Conservation (phyloP, 2,888 invertebrate genomes). For the Lordiphosa fenestrarum region DNA sequence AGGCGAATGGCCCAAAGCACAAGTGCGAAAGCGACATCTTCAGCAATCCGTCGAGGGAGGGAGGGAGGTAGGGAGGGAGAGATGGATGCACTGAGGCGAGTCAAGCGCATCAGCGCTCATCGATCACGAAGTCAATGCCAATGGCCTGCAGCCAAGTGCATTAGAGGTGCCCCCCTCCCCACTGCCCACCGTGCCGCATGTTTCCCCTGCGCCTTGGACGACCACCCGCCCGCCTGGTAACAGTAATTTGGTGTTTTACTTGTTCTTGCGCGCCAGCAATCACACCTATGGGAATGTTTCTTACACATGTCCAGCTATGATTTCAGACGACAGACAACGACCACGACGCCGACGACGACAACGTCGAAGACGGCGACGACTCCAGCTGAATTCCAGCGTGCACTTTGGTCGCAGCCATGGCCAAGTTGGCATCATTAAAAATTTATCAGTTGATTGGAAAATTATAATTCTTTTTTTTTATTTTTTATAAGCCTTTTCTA, state of each 20-base stretch:
- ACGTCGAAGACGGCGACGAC: neutral
- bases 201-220: conserved; percentile 4
- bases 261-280: conserved; percentile 73
- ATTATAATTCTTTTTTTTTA: conserved; percentile 66
- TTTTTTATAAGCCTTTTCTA: conserved; percentile 15
- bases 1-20: conserved; percentile 1
- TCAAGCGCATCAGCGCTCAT: conserved; percentile 60
- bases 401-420: conserved; percentile 50
- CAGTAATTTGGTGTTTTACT: conserved; percentile 74
- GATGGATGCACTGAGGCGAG: conserved; percentile 32
- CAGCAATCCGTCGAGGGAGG: neutral
- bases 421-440: conserved; percentile 64
- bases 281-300: conserved; percentile 74
- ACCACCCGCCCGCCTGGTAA: conserved; percentile 37
- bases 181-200: neutral
- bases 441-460: conserved; percentile 74
- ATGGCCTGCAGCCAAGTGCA: conserved; percentile 55
- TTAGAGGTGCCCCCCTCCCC: conserved; percentile 39
- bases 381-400: conserved; percentile 60
- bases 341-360: conserved; percentile 2
- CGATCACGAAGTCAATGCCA: conserved; percentile 61
- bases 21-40: conserved; percentile 8
- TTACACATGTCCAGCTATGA: conserved; percentile 60
- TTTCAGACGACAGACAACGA: conserved; percentile 1
- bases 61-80: neutral